Evolutionary conservation across 2,113 vertebrate species (phyloP).

Genomic region (Recurvirostra avosetta): DNA sequence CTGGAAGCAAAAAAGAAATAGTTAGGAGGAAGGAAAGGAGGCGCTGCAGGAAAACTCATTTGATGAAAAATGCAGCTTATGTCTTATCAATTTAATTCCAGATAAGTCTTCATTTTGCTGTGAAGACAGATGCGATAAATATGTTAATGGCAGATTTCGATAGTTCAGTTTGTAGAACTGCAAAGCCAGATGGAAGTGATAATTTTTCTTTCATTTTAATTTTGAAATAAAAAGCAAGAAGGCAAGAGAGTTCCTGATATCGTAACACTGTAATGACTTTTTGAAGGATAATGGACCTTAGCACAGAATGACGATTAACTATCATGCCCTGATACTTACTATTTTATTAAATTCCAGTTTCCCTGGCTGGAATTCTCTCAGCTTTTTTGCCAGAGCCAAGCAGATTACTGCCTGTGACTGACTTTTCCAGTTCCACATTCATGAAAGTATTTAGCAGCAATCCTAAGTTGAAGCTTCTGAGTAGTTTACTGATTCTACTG

Average conservation of each 20-base stretch:
- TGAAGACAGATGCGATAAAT: constrained; percentile 48
- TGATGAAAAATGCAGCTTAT: constrained; percentile 35
- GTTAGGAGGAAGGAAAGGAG: background rate
- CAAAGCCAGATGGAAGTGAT: constrained; percentile 52
- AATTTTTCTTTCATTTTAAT: constrained; percentile 56
- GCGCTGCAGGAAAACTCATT: constrained; percentile 21
- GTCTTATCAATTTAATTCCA: constrained; percentile 64
- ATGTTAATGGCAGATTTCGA: constrained; percentile 50
- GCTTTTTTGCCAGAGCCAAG: background rate
- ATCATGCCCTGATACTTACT: background rate
- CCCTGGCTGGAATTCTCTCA: background rate
- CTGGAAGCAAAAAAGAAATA: constrained; percentile 28
- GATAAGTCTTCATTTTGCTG: constrained; percentile 55
- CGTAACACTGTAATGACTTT: constrained; percentile 17
- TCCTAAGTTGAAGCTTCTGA: background rate
- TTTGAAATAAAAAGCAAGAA: constrained; percentile 55
- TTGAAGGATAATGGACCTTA: constrained; percentile 44
- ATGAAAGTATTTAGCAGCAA: background rate
- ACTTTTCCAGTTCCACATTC: background rate
- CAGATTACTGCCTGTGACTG: background rate
- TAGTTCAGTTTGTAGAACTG: constrained; percentile 36
- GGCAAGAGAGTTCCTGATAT: constrained; percentile 23
- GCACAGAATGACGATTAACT: background rate
- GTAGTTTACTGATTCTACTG: background rate
- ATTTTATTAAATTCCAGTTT: constrained; percentile 13